phyloP scores from a whole-genome alignment of 2,888 invertebrate genomes.

The Anorthoa munda region DNA sequence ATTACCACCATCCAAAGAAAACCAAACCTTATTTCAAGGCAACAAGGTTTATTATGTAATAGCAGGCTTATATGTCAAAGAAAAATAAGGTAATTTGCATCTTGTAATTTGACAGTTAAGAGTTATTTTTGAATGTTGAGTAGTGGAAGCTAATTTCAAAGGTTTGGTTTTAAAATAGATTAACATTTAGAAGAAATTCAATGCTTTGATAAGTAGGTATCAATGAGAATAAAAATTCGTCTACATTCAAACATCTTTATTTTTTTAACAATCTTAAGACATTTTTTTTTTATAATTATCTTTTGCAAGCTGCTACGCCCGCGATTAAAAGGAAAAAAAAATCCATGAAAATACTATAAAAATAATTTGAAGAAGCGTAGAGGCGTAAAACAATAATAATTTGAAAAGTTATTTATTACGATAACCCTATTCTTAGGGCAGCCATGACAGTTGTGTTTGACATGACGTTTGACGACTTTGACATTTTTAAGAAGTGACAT shows the following conservation, averaged over 20 bases:
- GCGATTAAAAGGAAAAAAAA: too few species aligned
- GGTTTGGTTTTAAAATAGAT: conserved; percentile 23
- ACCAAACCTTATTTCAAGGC: neutral
- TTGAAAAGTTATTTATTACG: too few species aligned
- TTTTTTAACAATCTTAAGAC: neutral
- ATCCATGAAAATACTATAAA: too few species aligned
- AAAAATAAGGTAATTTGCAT: conserved; percentile 3
- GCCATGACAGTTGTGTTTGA: too few species aligned
- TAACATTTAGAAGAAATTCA: conserved; percentile 37
- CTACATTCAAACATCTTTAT: neutral
- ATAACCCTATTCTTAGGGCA: too few species aligned
- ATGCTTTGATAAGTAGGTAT: neutral
- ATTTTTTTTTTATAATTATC: too few species aligned
- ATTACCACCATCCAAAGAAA: neutral
- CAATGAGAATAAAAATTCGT: conserved; percentile 12
- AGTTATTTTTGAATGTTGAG: conserved; percentile 16
- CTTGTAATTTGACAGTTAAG: neutral
- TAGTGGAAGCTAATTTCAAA: neutral
- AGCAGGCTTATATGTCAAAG: neutral
- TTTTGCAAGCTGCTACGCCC: too few species aligned
- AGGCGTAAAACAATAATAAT: too few species aligned
- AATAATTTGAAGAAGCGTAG: too few species aligned
- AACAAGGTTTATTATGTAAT: neutral
- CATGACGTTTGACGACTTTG: too few species aligned
- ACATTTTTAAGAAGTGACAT: too few species aligned